Evolutionary conservation across 2,113 vertebrate species (phyloP), one percentile per base, ranked within the genome.

Genomic region (Chaetops frenatus): DNA sequence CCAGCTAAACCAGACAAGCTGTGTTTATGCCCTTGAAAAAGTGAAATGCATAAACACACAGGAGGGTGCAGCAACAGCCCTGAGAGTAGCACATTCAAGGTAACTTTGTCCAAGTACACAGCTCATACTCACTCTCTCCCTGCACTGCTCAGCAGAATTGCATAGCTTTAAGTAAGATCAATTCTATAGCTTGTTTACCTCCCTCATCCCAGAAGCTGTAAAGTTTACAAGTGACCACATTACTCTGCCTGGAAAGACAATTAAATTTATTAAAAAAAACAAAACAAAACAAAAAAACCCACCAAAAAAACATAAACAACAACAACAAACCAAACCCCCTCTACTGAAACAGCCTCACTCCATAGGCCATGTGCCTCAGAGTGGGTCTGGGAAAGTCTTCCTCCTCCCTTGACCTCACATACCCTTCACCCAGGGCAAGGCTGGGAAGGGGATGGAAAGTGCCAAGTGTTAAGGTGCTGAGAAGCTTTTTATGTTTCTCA

Each of bases 401-500:
- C 65, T 94, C 57, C 35, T 71, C 66, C 93, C 69, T 70, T 72
- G 45, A 89, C 81, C 79, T 86, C 78, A 73, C 74, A 62, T 6
- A 58, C 82, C 90, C 82, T 90, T 61, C 64, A 44, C 67, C 50
- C 71, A 76, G 1, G 51, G 62, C 64, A 80, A 78, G 90, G 80
- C 82, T 42, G 40, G 69, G 88, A 86, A 91, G 76, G 72, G 92
- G 72, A 66, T 38, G 86, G 48, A 97, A 97, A 96, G 96, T 97
- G 96, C 86, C 71, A 29, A 95, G 94, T 95, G 88, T 96, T 96
- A 97, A 97, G 96, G 96, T 97, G 96, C 96, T 72, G 80, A 83
- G 80, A 86, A 92, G 61, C 65, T 86, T 67, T 7, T 11, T 24
- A 31, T 54, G 56, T 29, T 81, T 66, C 64, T 38, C 22, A 44